Conservation (phyloP, 2,113 vertebrate species). For the Motacilla tschutschensis region DNA sequence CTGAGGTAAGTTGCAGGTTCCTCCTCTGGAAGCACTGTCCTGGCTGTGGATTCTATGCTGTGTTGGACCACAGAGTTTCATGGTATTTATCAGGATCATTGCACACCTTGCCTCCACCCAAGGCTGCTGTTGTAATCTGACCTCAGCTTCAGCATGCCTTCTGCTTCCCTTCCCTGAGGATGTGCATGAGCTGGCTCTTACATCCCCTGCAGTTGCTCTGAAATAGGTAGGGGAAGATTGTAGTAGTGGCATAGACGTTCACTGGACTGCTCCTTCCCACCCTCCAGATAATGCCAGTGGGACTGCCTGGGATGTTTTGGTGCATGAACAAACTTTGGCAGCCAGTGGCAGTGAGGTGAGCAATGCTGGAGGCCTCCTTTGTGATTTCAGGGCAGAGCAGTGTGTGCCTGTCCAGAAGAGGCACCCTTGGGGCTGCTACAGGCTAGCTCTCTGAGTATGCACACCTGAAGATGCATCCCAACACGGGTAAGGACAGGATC, state of each 20-base stretch:
- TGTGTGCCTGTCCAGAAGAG: rapidly evolving
- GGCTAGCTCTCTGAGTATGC: neutral
- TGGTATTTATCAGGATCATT: neutral
- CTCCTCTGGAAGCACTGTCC: neutral
- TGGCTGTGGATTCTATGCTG: neutral
- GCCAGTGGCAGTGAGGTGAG: neutral
- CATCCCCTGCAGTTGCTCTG: neutral
- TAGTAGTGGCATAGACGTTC: neutral
- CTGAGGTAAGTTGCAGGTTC: neutral
- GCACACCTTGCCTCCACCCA: neutral
- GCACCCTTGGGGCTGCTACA: neutral
- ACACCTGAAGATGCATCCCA: neutral
- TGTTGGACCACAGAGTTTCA: neutral
- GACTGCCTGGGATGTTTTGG: neutral
- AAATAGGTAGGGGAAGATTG: neutral
- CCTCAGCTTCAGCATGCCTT: neutral
- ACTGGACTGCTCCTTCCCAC: neutral
- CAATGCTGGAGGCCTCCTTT: neutral
- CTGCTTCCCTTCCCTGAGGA: neutral
- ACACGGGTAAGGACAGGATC: rapidly evolving
- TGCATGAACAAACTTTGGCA: neutral
- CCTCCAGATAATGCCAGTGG: neutral
- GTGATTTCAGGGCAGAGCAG: neutral
- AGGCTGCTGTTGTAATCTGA: neutral
- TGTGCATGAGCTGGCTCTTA: neutral